These are phyloP conservation scores for Haemorhous mexicanus DNA, from an alignment of 2,113 vertebrate species.

Conservation along the genomic window DNA sequence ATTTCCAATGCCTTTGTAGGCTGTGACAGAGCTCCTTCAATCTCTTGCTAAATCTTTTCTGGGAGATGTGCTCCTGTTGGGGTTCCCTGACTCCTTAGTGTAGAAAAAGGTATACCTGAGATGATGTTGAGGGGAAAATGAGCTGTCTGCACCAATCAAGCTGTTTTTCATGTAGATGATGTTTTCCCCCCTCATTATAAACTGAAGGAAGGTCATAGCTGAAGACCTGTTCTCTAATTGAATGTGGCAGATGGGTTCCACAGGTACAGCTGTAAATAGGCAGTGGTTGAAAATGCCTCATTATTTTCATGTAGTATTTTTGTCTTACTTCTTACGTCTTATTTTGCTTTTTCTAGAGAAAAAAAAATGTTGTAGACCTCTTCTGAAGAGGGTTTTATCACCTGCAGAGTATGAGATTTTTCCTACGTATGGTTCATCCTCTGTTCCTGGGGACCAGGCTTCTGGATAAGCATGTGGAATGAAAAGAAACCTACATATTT, in stretches of 20 bases:
- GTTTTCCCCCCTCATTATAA: not conserved
- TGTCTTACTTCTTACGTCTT: not conserved
- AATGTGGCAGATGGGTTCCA: not conserved
- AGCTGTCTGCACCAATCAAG: not conserved
- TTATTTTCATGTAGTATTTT: not conserved
- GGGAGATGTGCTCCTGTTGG: not conserved
- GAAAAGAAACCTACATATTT: not conserved
- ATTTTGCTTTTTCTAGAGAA: not conserved
- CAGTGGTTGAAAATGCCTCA: not conserved
- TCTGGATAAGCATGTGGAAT: not conserved
- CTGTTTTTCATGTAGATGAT: not conserved
- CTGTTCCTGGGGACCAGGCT: not conserved
- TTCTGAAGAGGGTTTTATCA: not conserved
- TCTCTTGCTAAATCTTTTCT: not conserved
- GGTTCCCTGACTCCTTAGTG: not conserved
- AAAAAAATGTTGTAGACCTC: not conserved
- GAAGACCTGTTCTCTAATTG: not conserved
- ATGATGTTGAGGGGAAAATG: not conserved
- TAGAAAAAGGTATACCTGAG: not conserved
- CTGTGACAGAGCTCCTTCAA: not conserved
- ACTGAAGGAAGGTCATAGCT: not conserved
- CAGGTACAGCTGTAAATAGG: not conserved
- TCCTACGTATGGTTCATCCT: not conserved
- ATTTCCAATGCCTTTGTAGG: not conserved
- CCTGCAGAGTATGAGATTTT: not conserved